Base-by-base conservation (phyloP, 2,113 vertebrate species). In the Carollia perspicillata region DNA sequence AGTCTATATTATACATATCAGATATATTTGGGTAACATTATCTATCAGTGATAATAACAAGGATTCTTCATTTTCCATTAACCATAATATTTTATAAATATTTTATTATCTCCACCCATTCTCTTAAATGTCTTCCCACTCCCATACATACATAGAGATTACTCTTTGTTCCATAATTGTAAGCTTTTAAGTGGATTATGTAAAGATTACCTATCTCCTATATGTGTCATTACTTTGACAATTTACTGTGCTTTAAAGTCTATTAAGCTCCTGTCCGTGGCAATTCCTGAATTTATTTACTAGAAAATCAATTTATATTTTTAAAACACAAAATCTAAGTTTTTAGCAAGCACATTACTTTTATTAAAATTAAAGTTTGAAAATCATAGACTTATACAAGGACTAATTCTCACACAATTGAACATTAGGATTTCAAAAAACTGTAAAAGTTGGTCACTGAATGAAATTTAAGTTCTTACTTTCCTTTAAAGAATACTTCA, bases 391-490 rank as follows among this genome's bases (percentile, higher is more conserved):
- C 37, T 86, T 51, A 47, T 33, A 30, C 63, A 51, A 83, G 60
- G 66, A 75, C 11, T 51, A 44, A 77, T 80, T 78, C 26, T 72
- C 35, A 71, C 40, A 66, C 16, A 63, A 2, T 26, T n/a, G 44
- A 88, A 87, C n/a, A 26, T n/a, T 72, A 40, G 37, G 5, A 84
- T 33, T n/a, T n/a, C 30, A 69, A 74, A 55, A 26, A 8, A 26
- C 83, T 58, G 42, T 68, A 42, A 22, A 65, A 72, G 33, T 53
- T 79, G 47, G 9, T 74, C 16, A n/a, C 49, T 47, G 60, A 40
- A 33, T 92, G 18, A 92, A 89, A 92, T 93, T 69, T 78, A 49
- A 90, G 40, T 69, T 80, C 51, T 80, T 88, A n/a, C 53, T 79
- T 84, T 65, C 42, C 85, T 58, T 88, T 55, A 79, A 88, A 92